Base-by-base conservation (phyloP, 1,140 invertebrate genomes). In the Caenorhabditis remanei region DNA sequence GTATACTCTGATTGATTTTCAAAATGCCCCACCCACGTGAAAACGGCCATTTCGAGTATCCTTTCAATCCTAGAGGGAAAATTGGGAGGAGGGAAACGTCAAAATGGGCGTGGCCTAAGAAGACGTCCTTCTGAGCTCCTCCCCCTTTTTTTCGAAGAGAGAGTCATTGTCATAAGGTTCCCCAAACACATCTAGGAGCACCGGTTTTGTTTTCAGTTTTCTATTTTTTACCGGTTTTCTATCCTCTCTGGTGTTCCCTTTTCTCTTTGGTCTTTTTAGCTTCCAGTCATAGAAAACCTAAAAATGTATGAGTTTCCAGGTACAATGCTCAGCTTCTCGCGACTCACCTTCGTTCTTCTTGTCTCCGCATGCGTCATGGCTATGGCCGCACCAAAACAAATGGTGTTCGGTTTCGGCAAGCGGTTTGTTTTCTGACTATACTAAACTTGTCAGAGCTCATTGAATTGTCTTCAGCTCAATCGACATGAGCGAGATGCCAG, bases 241-340 rank as follows among this genome's bases (percentile, higher is more conserved):
- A 16, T 79, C 2, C 32, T 32, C 32, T 32, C 32, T 32, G 14
- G 4, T 71, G 43, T 9, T 50, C 46, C n/a, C 40, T 79, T 53
- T 50, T 79, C 21, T 50, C 11, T 13, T 24, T 8, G 14, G 11
- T 19, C 13, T 14, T 79, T 79, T 43, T n/a, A 14, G 46, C 53
- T 46, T 63, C 61, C 7, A 63, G 7, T 63, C 6, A 6, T 24
- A 24, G 32, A 48, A 79, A 50, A 50, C 21, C 71, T 79, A 19
- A 79, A 79, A 79, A 79, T 79, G 46, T 79, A 79, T 48, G 71
- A 79, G 19, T 50, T 79, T 79, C 11, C n/a, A 79, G 71, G 71
- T 79, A 79, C 71, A 79, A 79, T 79, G 71, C 71, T 79, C n/a
- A 79, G 71, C 71, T 79, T 79, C 46, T 79, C 71, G 46, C 43